Conservation (phyloP, 2,113 vertebrate species). For the Anas platyrhynchos region DNA sequence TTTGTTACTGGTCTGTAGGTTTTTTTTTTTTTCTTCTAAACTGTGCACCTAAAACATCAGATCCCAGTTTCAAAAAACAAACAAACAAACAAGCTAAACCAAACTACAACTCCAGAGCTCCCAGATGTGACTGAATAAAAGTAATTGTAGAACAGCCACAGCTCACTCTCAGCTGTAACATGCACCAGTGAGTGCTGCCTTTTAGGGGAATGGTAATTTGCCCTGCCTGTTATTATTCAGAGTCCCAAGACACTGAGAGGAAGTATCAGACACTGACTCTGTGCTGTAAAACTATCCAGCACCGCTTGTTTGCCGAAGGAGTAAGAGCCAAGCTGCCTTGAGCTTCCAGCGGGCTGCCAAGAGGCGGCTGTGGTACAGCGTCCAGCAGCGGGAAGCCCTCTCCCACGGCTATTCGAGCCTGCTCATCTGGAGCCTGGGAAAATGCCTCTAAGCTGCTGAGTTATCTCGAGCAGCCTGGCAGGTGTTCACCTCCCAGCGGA, state of each 20-base stretch:
- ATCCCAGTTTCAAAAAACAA: neutral
- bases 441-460: slow-evolving; percentile 82
- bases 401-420: slow-evolving; percentile 86
- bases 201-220: slow-evolving; percentile 52
- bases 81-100: neutral
- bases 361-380: slow-evolving; percentile 78
- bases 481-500: slow-evolving; percentile 79
- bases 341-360: slow-evolving; percentile 81
- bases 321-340: slow-evolving; percentile 76
- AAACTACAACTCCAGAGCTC: neutral
- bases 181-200: neutral
- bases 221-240: slow-evolving; percentile 47
- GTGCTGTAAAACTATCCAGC: slow-evolving; percentile 80
- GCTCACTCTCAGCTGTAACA: slow-evolving; percentile 10
- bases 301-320: slow-evolving; percentile 80
- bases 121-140: neutral
- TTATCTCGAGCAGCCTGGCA: slow-evolving; percentile 82
- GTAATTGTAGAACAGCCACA: slow-evolving; percentile 11
- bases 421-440: slow-evolving; percentile 88
- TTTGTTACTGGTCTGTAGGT: neutral
- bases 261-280: slow-evolving; percentile 78
- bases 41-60: neutral
- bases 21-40: neutral
- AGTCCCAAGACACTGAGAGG: slow-evolving; percentile 44
- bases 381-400: slow-evolving; percentile 81